A percentile compares a stretch with the other conserved stretches of the same genome.
Conservation (phyloP, 1,140 invertebrate species). For the Platorchestia sp. region DNA sequence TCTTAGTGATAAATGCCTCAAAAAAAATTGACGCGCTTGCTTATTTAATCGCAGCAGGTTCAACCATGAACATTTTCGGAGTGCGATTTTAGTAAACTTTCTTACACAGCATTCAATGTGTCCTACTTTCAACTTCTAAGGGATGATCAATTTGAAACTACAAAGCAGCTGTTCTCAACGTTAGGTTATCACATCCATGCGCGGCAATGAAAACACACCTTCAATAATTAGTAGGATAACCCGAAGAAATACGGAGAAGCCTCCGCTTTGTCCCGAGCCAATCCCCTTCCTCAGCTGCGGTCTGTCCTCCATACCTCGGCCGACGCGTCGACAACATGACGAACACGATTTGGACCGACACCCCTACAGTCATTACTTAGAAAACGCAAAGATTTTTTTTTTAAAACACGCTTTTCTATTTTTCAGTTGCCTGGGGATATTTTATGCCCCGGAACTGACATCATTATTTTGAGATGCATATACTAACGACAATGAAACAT, state of each 20-base stretch:
- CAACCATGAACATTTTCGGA: not conserved
- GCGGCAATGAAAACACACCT: slow-evolving; percentile 25
- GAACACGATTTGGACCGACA: not conserved
- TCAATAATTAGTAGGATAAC: slow-evolving; percentile 46
- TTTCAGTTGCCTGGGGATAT: not conserved
- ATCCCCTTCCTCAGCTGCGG: slow-evolving; percentile 40
- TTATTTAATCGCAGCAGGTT: not conserved
- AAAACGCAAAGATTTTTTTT: not conserved
- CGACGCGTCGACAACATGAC: not conserved
- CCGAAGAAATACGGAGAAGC: not conserved
- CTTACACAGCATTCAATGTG: not conserved
- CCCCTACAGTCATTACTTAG: not conserved
- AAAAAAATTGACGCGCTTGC: not conserved
- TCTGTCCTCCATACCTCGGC: not conserved
- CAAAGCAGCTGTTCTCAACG: not conserved
- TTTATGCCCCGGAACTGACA: not conserved
- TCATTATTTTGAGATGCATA: not conserved
- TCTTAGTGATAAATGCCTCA: not conserved
- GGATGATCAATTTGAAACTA: not conserved
- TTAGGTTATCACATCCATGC: not conserved
- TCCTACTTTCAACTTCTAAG: not conserved
- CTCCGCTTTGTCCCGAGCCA: not conserved
- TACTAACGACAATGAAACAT: not conserved
- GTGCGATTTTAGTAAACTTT: not conserved
- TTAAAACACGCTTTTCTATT: not conserved